These are phyloP conservation scores for Cyaniris semiargus DNA, from an alignment of 2,888 invertebrate genomes.

Conservation along the genomic window DNA sequence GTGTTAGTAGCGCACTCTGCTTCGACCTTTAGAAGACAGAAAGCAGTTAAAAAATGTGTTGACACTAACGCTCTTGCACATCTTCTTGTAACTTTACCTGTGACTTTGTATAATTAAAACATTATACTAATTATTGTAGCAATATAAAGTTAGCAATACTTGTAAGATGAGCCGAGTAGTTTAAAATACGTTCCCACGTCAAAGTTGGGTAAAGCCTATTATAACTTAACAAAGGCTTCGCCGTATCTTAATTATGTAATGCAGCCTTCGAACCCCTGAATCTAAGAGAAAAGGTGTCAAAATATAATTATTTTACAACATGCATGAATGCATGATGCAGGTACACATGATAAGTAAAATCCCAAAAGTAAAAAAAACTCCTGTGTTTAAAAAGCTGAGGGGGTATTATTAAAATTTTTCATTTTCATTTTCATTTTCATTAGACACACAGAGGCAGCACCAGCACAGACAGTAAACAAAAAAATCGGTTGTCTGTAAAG, in stretches of 20 bases:
- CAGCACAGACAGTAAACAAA: too few relatives aligned
- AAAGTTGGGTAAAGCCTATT: background rate
- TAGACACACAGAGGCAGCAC: too few relatives aligned
- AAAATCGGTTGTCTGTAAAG: too few relatives aligned
- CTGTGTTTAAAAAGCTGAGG: too few relatives aligned
- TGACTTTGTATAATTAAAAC: background rate
- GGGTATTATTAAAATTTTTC: too few relatives aligned
- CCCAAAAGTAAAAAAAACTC: too few relatives aligned
- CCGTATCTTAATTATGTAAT: background rate
- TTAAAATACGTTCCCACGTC: conserved; percentile 1
- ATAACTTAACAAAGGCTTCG: conserved; percentile 3
- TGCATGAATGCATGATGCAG: too few relatives aligned
- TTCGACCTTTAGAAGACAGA: too few relatives aligned
- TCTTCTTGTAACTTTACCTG: background rate
- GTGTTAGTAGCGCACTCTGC: too few relatives aligned
- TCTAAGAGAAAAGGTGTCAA: background rate
- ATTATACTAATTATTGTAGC: background rate
- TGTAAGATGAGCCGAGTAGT: background rate
- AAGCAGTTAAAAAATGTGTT: background rate
- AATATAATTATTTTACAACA: too few relatives aligned
- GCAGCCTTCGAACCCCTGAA: background rate
- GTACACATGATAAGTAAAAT: too few relatives aligned
- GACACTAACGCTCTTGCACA: background rate
- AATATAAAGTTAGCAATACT: background rate
- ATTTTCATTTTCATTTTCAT: too few relatives aligned